A percentile compares a stretch with the other conserved stretches of the same genome.
Evolutionary conservation across 2,113 vertebrate species (phyloP).

Genomic region (Macquaria australasica): DNA sequence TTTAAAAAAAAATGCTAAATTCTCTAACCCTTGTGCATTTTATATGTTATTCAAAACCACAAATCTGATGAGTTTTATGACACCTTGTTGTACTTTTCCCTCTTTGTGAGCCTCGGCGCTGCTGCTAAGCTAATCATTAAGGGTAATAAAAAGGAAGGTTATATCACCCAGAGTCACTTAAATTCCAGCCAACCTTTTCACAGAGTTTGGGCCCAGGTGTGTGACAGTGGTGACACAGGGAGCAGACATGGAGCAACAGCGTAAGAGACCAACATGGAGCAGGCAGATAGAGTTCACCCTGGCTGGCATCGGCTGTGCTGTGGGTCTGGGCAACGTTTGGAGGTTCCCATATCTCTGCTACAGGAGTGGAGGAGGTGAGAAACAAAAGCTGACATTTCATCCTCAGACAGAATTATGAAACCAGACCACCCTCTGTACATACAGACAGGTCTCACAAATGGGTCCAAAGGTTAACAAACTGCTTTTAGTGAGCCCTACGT

Average conservation of each 20-base stretch:
- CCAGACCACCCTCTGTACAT: not conserved
- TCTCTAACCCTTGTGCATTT: not conserved
- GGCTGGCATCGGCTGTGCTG: constrained; percentile 84
- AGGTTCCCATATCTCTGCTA: constrained; percentile 87
- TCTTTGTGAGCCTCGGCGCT: not conserved
- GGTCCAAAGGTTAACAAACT: constrained; percentile 27
- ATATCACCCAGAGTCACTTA: constrained; percentile 57
- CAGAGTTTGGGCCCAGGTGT: constrained; percentile 33
- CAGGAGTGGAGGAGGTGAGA: constrained; percentile 86
- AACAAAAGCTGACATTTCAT: not conserved
- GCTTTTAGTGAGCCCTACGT: not conserved
- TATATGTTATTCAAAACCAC: not conserved
- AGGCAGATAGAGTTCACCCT: constrained; percentile 86
- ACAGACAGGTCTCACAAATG: not conserved
- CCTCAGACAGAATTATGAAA: not conserved
- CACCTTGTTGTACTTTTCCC: not conserved
- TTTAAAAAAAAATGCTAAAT: not conserved
- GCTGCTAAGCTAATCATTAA: constrained; percentile 83
- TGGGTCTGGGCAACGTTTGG: constrained; percentile 86
- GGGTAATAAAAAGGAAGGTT: constrained; percentile 72
- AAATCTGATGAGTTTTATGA: constrained; percentile 16
- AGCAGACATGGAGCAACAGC: constrained; percentile 61
- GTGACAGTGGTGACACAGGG: not conserved
- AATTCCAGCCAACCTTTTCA: constrained; percentile 28
- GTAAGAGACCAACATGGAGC: constrained; percentile 82